Evolutionary conservation across 2,888 invertebrate genomes (phyloP).

Genomic region (Sminthurides aquaticus): DNA sequence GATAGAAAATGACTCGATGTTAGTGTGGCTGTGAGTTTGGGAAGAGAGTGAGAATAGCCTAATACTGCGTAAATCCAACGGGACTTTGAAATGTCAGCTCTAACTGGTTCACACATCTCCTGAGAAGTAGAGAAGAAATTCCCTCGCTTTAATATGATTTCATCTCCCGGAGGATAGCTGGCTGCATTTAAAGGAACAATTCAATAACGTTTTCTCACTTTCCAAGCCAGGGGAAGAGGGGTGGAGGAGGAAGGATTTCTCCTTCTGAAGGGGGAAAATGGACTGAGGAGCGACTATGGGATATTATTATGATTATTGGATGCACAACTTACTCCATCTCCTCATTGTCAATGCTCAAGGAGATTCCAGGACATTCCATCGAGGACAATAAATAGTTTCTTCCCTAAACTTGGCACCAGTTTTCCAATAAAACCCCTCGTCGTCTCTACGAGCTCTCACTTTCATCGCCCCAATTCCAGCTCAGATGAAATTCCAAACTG

Average conservation of each 20-base stretch:
- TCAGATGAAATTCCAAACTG: too few relatives aligned
- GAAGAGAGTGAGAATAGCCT: background rate
- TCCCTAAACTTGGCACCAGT: too few relatives aligned
- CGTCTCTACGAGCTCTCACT: too few relatives aligned
- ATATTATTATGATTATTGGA: background rate
- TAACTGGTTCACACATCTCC: slow-evolving; percentile 23
- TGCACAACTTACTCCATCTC: background rate
- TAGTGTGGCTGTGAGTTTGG: background rate
- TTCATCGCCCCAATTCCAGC: too few relatives aligned
- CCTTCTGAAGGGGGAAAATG: too few relatives aligned
- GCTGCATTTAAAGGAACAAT: slow-evolving; percentile 17
- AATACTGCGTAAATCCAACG: slow-evolving; percentile 15
- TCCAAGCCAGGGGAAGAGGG: background rate
- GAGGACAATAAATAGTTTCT: too few relatives aligned
- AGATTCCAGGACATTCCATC: too few relatives aligned
- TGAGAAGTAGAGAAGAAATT: slow-evolving; percentile 22
- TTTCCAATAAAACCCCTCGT: too few relatives aligned
- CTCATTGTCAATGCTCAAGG: too few relatives aligned
- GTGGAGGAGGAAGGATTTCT: background rate
- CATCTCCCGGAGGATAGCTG: slow-evolving; percentile 20
- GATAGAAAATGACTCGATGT: background rate
- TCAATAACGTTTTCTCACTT: slow-evolving; percentile 14
- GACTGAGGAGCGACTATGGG: too few relatives aligned
- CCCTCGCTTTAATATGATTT: slow-evolving; percentile 26
- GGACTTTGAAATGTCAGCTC: slow-evolving; percentile 21